Conservation (phyloP, 2,888 invertebrate species). For the Acleris cristana region DNA sequence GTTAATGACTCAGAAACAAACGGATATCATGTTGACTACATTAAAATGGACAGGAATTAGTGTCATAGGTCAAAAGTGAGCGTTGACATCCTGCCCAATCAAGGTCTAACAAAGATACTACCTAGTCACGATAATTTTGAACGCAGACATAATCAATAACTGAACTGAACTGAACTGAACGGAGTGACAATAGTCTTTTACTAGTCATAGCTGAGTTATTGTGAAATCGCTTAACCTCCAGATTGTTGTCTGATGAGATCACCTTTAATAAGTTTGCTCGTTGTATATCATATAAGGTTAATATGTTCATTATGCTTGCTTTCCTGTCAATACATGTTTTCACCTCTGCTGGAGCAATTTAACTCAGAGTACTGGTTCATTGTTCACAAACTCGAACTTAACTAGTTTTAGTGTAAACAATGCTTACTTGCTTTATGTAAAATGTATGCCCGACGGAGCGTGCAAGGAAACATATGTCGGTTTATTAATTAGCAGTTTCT, state of each 20-base stretch:
- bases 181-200: neutral
- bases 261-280: neutral
- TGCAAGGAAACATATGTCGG: conserved; percentile 18
- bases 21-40: neutral
- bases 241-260: neutral
- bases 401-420: conserved; percentile 33
- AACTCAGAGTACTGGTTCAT: neutral
- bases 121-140: no score
- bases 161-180: no score
- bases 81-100: neutral
- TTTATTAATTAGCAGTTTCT: conserved; percentile 26
- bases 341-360: neutral
- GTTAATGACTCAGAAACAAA: neutral
- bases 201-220: neutral
- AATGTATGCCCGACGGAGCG: conserved; percentile 25
- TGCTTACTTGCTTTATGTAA: conserved; percentile 31
- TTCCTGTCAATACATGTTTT: neutral
- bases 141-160: no score
- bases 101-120: no score
- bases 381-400: conserved; percentile 16
- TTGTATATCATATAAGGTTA: no score
- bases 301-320: no score
- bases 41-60: neutral
- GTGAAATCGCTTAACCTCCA: neutral
- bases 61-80: neutral